Conservation (phyloP, 1,140 invertebrate species). For the Drosophila funebris region DNA sequence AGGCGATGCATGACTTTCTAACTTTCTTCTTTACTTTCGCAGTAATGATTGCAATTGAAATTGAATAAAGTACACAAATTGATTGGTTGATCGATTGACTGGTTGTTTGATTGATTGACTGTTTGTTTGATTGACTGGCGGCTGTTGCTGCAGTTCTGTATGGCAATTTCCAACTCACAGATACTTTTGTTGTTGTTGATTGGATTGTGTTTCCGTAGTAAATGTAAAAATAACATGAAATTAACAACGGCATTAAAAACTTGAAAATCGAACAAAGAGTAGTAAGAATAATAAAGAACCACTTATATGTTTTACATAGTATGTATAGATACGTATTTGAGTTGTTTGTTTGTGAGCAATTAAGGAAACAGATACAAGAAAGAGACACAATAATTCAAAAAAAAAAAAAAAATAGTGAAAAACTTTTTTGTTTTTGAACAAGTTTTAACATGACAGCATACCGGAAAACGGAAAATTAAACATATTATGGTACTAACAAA, state of each 20-base stretch:
- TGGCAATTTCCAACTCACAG: constrained; percentile 33
- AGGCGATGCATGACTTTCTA: not conserved
- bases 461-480: constrained; percentile 33
- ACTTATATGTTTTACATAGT: constrained; percentile 37
- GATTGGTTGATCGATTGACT: constrained; percentile 7
- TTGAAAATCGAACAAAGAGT: constrained; percentile 48
- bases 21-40: not conserved
- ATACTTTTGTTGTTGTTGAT: constrained; percentile 27
- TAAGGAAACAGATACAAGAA: constrained; percentile 49
- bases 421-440: constrained; percentile 24
- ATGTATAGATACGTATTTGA: constrained; percentile 38
- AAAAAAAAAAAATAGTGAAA: constrained; percentile 22
- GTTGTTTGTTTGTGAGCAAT: constrained; percentile 40
- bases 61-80: not conserved
- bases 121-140: not conserved
- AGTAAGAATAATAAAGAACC: constrained; percentile 43
- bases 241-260: constrained; percentile 46
- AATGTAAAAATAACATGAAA: constrained; percentile 32
- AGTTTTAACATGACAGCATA: constrained; percentile 32
- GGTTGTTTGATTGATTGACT: constrained; percentile 7
- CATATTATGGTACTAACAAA: constrained; percentile 21
- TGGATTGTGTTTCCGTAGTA: constrained; percentile 45
- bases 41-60: constrained; percentile 1
- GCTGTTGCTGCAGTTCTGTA: constrained; percentile 28
- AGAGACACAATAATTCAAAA: constrained; percentile 32